Evolutionary conservation across 1,140 invertebrate genomes (phyloP), one percentile per base, ranked within the genome.

Genomic region (Drosophila punjabiensis): DNA sequence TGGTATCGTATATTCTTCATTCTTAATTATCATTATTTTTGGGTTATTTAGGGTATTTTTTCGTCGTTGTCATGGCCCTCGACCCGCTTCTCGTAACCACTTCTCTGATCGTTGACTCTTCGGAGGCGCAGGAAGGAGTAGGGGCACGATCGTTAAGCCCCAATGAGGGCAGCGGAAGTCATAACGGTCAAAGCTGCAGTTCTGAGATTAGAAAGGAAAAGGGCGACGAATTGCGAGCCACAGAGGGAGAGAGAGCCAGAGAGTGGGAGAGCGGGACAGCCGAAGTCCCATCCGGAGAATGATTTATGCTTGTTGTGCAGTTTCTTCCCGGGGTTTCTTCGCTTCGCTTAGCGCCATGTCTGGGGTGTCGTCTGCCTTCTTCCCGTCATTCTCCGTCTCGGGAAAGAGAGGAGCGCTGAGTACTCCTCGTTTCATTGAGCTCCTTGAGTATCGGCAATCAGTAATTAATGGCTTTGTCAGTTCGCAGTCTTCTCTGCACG

Each of bases 381-480:
- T 20, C 37, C 30, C 28, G 13, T 24, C 18, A 63, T 37, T 37
- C 59, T 35, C 35, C 41, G 35, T 52, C 43, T 65, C 33, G 35
- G 32, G 9, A 9, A n/a, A 32, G 64, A 20, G 33, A 32, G n/a
- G 53, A 67, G 28, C 30, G 60, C 61, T 61, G 47, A 24, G 63
- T 61, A n/a, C 78, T 14, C 48, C 39, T 37, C 59, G 18, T 70
- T 83, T 83, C 84, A 88, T 89, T 89, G 66, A 89, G 81, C 45
- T 37, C 58, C 64, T 53, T 53, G 80, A 81, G 69, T 88, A 88
- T 88, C 85, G 81, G 78, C 85, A 89, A 89, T 88, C 85, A 88
- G 85, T 88, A 88, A 88, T 88, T 88, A 88, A 89, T 88, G 85
- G 78, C 85, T 89, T 84, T 89, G 77, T 89, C 81, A 79, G 81